Base-by-base conservation (phyloP, 1,140 invertebrate genomes). In the Mactra quadrangularis region DNA sequence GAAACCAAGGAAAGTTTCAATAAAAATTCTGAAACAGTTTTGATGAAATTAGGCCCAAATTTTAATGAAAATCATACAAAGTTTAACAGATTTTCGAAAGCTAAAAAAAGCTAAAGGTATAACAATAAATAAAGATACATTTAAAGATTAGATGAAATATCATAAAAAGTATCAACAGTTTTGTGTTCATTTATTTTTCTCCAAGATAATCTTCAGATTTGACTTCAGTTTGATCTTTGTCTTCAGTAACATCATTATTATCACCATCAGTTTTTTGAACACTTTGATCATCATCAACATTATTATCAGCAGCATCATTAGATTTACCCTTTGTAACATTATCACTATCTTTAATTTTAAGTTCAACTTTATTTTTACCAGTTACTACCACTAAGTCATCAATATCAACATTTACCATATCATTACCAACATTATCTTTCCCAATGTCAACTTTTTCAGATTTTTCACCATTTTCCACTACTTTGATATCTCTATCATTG, bases 161-260 rank as follows among this genome's bases (percentile, higher is more conserved):
- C n/a, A n/a, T n/a, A n/a, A n/a, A n/a, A n/a, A n/a, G n/a, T n/a
- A n/a, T n/a, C n/a, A n/a, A n/a, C n/a, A n/a, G n/a, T n/a, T n/a
- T n/a, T n/a, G n/a, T n/a, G n/a, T n/a, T n/a, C n/a, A n/a, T n/a
- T n/a, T n/a, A n/a, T 57, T 41, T 33, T 22, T 55, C 55, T 25
- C 70, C 70, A 72, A 72, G 47, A 68, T 78, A 78, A 57, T 78
- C 76, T 57, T 78, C 76, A 38, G 45, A 66, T 68, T 78, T 68
- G 22, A 78, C 60, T 50, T 78, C 76, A 68, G 60, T 78, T 33
- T 68, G 64, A 45, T 78, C 76, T 55, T 45, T 78, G 68, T 78
- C 76, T 55, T 59, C 64, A 17, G 45, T 13, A 33, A 35, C 38
- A 6, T 41, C 57, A n/a, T 41, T 62, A 35, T 27, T 38, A n/a